Evolutionary conservation across 2,797 vertebrate species (phyloP), one percentile per base, ranked within the genome.

Genomic region (Acipenser ruthenus): DNA sequence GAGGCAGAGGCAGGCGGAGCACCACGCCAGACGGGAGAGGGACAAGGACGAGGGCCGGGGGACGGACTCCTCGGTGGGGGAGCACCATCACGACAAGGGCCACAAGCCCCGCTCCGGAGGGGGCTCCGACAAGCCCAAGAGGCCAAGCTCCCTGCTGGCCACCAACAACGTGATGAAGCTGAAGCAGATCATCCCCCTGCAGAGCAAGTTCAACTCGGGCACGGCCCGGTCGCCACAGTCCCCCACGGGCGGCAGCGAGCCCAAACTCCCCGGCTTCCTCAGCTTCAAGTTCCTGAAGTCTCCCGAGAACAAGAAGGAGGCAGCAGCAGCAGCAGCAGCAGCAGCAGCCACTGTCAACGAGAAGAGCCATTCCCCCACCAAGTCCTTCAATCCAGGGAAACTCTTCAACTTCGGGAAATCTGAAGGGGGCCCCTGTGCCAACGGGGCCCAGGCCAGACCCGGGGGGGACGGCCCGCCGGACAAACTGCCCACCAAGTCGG

Each of bases 211-310:
- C 78, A 90, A 95, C 68, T 94, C 95, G 0, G 82, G 92, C 10
- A 80, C 87, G 0, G 77, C 91, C 7, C 87, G 94, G 62, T 93
- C 93, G 7, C 91, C 95, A 0, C 92, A 96, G 73, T 97, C 96
- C 0, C 96, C 95, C 60, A 95, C 93, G 0, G 84, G 91, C 68
- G 2, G 23, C 23, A 90, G 70, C 0, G 96, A 99, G 72, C 93
- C 95, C 11, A 98, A 97, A 73, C 91, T 98, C 51, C 94, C 96
- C 0, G 94, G 88, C 0, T 99, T 99, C 85, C 89, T 99, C 58
- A 97, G 93, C 85, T 97, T 98, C 88, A 96, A 95, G 69, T 98
- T 99, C 82, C 93, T 98, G 64, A 98, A 98, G 75, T 94, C 95
- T 1, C 96, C 96, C 0, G 96, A 97, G 78, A 90, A 91, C 1